Conservation (phyloP, 1,140 invertebrate genomes). For the Phenacoccus solenopsis region DNA sequence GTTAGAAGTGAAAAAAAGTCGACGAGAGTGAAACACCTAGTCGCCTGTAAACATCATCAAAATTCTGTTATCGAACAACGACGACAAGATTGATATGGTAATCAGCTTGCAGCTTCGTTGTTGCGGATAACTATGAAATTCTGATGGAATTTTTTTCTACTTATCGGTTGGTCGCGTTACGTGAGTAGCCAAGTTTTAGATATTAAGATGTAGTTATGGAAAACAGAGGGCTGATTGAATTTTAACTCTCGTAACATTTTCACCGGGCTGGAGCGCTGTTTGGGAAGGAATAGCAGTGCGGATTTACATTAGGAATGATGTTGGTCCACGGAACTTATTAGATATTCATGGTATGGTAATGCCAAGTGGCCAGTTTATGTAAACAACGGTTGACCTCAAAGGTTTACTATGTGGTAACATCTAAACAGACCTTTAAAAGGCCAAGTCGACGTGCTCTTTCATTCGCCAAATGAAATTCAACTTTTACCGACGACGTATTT, state of each 20-base stretch:
- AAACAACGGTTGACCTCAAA: constrained; percentile 14
- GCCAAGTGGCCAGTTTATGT: constrained; percentile 11
- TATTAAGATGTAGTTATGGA: constrained; percentile 2
- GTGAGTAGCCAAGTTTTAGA: not conserved
- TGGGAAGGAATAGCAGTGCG: not conserved
- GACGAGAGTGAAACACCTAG: not conserved
- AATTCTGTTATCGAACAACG: not conserved
- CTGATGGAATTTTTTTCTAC: not conserved
- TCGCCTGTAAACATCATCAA: constrained; percentile 2
- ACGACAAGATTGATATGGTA: not conserved
- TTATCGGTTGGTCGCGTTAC: no score
- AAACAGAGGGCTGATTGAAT: not conserved
- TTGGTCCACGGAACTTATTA: constrained; percentile 1
- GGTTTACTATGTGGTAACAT: constrained; percentile 13
- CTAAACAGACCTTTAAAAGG: constrained; percentile 6
- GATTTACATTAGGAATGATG: constrained; percentile 2
- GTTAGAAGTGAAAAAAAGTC: not conserved
- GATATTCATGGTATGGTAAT: constrained; percentile 15
- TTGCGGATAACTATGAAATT: not conserved
- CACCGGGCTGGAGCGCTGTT: not conserved
- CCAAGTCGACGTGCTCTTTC: not conserved
- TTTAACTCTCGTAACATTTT: not conserved
- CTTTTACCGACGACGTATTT: no score
- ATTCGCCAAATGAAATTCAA: not conserved
- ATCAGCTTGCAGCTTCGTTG: not conserved